phyloP scores from a whole-genome alignment of 2,797 vertebrate species.

The Platalea minor region DNA sequence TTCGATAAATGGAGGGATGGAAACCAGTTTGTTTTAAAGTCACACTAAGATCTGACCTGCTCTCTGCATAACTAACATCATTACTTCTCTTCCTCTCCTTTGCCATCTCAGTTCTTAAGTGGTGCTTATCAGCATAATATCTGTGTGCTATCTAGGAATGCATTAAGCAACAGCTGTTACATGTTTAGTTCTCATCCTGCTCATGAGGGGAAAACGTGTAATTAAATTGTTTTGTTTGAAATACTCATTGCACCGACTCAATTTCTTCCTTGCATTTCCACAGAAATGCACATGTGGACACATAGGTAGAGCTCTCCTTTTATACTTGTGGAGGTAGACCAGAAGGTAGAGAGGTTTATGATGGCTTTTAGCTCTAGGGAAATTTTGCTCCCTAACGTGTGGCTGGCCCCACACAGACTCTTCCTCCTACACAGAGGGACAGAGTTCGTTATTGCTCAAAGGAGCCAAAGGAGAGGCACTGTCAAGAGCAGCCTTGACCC shows the following conservation, averaged over 20 bases:
- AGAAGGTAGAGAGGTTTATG: background rate
- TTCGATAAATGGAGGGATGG: background rate
- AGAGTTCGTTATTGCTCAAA: background rate
- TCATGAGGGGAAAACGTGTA: background rate
- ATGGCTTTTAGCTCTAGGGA: background rate
- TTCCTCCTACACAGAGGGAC: background rate
- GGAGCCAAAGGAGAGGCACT: background rate
- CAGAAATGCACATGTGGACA: background rate
- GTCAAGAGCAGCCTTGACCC: background rate
- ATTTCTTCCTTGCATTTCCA: background rate
- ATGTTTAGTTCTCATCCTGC: background rate
- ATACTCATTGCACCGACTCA: background rate
- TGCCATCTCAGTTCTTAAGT: background rate
- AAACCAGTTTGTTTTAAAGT: background rate
- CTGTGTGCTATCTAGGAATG: slow-evolving; percentile 38
- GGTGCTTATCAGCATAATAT: slow-evolving; percentile 1
- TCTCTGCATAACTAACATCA: background rate
- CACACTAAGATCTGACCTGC: background rate
- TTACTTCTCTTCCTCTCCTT: background rate
- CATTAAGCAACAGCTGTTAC: slow-evolving; percentile 24
- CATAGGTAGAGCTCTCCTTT: background rate
- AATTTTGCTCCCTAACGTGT: background rate
- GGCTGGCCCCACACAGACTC: background rate
- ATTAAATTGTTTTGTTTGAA: background rate
- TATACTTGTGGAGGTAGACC: background rate